Conservation (phyloP, 2,888 invertebrate species). For the Tachystola acroxantha region DNA sequence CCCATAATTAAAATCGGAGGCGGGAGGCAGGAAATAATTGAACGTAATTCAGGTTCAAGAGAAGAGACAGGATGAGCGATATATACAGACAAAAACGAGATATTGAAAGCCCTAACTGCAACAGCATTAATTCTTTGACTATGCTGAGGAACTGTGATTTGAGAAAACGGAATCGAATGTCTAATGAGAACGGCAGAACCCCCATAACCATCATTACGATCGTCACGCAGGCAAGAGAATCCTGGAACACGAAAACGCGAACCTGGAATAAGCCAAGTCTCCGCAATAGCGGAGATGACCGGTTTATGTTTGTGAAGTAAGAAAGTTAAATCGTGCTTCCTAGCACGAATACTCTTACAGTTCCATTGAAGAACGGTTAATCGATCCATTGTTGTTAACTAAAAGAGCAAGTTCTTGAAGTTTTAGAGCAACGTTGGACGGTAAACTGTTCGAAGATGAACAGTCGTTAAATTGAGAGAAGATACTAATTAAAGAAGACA, state of each 20-base stretch:
- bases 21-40: slow-evolving; percentile 5
- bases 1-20: slow-evolving; percentile 8
- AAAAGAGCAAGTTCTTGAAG: slow-evolving; percentile 2
- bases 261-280: slow-evolving; percentile 17
- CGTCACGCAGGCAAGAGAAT: slow-evolving; percentile 19
- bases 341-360: slow-evolving; percentile 11
- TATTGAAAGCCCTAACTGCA: slow-evolving; percentile 8
- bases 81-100: slow-evolving; percentile 11
- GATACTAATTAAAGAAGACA: not conserved
- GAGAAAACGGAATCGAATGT: slow-evolving; percentile 3
- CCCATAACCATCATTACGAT: slow-evolving; percentile 18
- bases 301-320: slow-evolving; percentile 7
- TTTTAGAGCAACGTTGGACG: slow-evolving; percentile 1
- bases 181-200: slow-evolving; percentile 10
- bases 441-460: too few species aligned
- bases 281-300: slow-evolving; percentile 11
- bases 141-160: slow-evolving; percentile 3
- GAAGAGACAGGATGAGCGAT: slow-evolving; percentile 12
- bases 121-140: slow-evolving; percentile 8
- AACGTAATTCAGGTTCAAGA: slow-evolving; percentile 4
- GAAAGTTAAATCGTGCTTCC: slow-evolving; percentile 11
- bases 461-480: not conserved
- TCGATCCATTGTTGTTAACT: not conserved
- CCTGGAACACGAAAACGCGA: too few species aligned
- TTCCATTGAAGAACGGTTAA: slow-evolving; percentile 14